A percentile compares a stretch with the other conserved stretches of the same genome.
Conservation (phyloP, 2,113 vertebrate genomes). For the Greenwoodochromis staneri region DNA sequence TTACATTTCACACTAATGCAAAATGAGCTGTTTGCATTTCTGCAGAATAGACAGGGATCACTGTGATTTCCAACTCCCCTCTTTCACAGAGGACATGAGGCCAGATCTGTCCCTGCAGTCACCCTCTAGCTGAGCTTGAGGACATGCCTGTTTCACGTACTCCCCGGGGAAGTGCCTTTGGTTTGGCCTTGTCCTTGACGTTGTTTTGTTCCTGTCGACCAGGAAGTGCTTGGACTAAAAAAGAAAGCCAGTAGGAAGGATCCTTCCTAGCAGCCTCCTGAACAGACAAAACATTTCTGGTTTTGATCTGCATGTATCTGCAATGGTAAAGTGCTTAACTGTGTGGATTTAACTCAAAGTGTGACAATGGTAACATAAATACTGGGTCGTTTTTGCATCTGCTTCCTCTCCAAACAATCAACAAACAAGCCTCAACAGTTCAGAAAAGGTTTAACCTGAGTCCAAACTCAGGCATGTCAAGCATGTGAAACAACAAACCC, state of each 20-base stretch:
- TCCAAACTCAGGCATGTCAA: not conserved
- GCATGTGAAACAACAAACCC: conserved; percentile 28
- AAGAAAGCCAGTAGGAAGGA: not conserved
- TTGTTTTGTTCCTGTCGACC: not conserved
- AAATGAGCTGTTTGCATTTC: not conserved
- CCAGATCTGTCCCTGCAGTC: not conserved
- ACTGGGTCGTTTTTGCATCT: not conserved
- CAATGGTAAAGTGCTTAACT: not conserved
- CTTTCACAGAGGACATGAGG: not conserved
- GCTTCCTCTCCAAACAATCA: not conserved
- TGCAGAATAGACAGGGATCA: not conserved
- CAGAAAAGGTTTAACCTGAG: not conserved
- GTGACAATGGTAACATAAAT: not conserved
- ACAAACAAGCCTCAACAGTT: not conserved
- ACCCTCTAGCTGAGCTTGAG: not conserved
- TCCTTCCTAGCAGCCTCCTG: not conserved
- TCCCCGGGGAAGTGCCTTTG: not conserved
- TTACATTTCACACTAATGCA: not conserved
- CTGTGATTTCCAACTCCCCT: not conserved
- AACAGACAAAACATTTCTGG: not conserved
- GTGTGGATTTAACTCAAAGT: not conserved
- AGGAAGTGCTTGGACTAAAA: not conserved
- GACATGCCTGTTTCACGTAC: not conserved
- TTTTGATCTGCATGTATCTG: not conserved
- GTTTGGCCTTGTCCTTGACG: rapidly evolving